Conservation (phyloP, 2,888 invertebrate genomes). For the Hirudinaria manillensis region DNA sequence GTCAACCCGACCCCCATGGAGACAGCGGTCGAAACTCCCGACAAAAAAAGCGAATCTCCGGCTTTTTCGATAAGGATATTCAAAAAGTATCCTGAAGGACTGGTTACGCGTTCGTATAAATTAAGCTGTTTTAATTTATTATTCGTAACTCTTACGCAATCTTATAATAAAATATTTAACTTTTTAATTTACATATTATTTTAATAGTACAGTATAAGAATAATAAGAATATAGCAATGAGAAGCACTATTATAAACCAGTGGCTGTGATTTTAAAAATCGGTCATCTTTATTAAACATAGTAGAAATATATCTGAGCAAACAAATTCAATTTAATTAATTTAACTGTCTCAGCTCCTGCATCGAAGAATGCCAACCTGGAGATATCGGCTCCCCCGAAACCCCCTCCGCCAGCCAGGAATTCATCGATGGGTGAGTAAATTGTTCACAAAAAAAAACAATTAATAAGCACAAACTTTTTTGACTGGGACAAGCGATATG, state of each 20-base stretch:
- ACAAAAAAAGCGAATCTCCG: no score
- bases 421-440: neutral
- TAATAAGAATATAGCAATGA: no score
- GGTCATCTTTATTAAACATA: no score
- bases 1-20: neutral
- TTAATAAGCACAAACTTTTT: neutral
- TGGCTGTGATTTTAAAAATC: no score
- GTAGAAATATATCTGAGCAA: no score
- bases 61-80: constrained; percentile 11
- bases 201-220: no score
- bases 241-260: no score
- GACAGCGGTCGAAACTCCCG: neutral
- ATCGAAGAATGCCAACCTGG: neutral
- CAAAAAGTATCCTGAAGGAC: constrained; percentile 20
- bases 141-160: no score
- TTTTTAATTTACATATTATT: no score
- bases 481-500: neutral
- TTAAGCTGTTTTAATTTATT: neutral
- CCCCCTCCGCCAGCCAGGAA: neutral
- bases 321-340: no score
- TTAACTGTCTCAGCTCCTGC: neutral
- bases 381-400: neutral
- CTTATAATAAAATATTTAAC: no score
- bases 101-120: neutral
- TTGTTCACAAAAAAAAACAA: neutral